phyloP scores from a whole-genome alignment of 2,888 invertebrate genomes.

The Cephus pygmeus region DNA sequence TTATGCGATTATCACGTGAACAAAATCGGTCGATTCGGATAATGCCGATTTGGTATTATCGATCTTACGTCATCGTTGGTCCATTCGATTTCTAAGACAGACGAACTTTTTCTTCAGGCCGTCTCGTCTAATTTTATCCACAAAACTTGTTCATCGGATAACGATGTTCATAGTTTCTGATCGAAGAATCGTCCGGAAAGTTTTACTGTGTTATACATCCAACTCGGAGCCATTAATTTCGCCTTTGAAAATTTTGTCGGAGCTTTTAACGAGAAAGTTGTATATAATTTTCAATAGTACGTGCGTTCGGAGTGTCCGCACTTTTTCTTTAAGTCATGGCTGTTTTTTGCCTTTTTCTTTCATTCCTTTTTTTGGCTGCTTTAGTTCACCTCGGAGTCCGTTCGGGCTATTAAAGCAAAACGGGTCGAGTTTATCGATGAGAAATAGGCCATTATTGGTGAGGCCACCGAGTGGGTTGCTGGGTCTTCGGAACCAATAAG shows the following conservation, averaged over 20 bases:
- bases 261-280: not conserved
- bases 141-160: not conserved
- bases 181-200: not conserved
- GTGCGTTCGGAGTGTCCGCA: not conserved
- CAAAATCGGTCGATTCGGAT: too few relatives aligned
- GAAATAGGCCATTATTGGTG: not conserved
- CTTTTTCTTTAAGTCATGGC: not conserved
- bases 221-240: not conserved
- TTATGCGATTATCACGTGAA: too few relatives aligned
- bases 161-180: not conserved
- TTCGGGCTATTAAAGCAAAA: not conserved
- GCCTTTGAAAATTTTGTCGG: not conserved
- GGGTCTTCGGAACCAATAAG: not conserved
- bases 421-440: not conserved
- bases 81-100: too few relatives aligned
- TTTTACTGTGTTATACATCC: not conserved
- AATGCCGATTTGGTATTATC: too few relatives aligned
- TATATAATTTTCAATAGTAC: too few relatives aligned
- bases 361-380: not conserved
- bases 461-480: not conserved
- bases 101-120: too few relatives aligned
- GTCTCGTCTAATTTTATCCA: not conserved
- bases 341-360: not conserved
- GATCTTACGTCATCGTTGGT: too few relatives aligned
- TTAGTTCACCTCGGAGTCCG: not conserved